phyloP scores from a whole-genome alignment of 2,113 vertebrate genomes.

The Ovibos moschatus region DNA sequence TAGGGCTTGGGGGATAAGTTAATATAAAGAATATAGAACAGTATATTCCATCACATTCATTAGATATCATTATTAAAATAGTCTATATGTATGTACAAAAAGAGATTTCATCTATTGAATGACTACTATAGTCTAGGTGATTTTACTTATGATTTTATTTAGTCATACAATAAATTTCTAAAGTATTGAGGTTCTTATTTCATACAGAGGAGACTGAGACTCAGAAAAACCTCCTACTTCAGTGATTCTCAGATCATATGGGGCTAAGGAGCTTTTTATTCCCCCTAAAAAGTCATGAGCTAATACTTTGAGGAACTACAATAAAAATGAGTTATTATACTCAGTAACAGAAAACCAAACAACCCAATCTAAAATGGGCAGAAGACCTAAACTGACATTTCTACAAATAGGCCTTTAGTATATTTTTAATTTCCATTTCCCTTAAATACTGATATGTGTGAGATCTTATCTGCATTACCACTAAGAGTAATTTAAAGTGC shows the following conservation, averaged over 20 bases:
- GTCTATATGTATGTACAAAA: neutral
- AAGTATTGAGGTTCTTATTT: neutral
- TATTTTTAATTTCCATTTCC: neutral
- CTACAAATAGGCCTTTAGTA: neutral
- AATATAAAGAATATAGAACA: neutral
- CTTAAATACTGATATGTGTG: neutral
- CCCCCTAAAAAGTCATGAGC: neutral
- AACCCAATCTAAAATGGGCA: neutral
- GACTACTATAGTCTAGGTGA: neutral
- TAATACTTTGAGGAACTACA: neutral
- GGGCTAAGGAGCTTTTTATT: neutral
- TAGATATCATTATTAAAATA: neutral
- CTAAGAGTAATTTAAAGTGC: neutral
- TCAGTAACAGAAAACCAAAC: neutral
- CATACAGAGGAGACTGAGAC: neutral
- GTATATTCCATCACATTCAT: neutral
- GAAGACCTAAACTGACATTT: neutral
- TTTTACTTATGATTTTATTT: slow-evolving; percentile 24
- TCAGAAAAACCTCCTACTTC: neutral
- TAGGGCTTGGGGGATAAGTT: neutral
- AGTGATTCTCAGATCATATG: neutral
- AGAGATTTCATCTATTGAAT: neutral
- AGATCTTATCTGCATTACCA: neutral
- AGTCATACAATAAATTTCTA: neutral
- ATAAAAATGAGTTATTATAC: neutral